Base-by-base conservation (phyloP, 2,797 vertebrate species). In the Gallinago solitaria region DNA sequence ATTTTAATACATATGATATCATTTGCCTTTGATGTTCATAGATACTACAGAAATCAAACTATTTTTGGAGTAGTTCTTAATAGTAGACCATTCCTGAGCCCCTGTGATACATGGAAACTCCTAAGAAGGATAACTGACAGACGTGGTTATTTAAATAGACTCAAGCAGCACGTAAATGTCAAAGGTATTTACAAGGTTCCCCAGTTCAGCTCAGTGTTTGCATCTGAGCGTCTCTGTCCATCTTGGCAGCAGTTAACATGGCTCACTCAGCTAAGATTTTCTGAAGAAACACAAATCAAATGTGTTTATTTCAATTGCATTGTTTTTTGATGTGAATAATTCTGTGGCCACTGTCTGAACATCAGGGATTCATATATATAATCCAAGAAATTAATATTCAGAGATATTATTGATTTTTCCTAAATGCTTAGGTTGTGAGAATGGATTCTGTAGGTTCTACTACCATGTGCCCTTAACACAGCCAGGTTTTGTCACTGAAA, bases 121-220 rank as follows among this genome's bases (percentile, higher is more conserved):
- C 91, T 97, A 97, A 97, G 96, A 91, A 96, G 97, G 97, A 97
- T 97, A 97, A 97, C 65, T 93, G 95, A 96, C 95, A 95, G 94
- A 94, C 60, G 7, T 70, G 75, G 91, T 93, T 95, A 94, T 97
- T 97, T 97, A 96, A 96, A 97, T 88, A 97, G 95, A 87, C 64
- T 87, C 93, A 94, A 80, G 92, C 64, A 86, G 77, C 94, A 93
- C 9, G 61, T 97, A 96, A 97, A 97, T 91, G 96, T 93, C 95
- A 97, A 97, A 96, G 94, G 97, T 86, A 94, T 97, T 97, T 97
- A 83, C 45, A 83, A 95, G 93, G 87, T 96, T 95, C 94, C 89
- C 80, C 68, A 90, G 85, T 87, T 94, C 94, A 96, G 45, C 80
- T 90, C 83, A 71, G 75, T 93, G 89, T 96, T 96, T 90, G 74